Percentiles rank a stretch among this genome's conserved stretches.
phyloP scores from a whole-genome alignment of 2,888 invertebrate species.

The Dinocampus coccinellae region DNA sequence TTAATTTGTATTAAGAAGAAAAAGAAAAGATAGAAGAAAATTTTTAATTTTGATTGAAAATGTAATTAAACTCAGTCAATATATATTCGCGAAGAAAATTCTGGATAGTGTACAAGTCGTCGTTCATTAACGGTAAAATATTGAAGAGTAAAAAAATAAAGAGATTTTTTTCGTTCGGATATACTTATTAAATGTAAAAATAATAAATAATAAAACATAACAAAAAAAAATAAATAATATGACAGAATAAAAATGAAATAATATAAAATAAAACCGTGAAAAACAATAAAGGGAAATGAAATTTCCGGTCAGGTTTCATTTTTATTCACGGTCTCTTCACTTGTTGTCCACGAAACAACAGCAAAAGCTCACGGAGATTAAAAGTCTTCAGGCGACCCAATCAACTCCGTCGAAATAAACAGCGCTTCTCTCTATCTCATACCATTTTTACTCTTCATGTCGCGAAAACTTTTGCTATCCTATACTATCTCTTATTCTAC shows the following conservation, averaged over 20 bases:
- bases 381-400: conserved; percentile 30
- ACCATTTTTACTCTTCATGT: background rate
- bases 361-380: conserved; percentile 16
- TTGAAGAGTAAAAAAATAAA: background rate
- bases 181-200: background rate
- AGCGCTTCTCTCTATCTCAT: background rate
- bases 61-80: background rate
- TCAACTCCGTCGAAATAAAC: conserved; percentile 27
- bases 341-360: background rate
- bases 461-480: conserved; percentile 8
- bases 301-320: conserved; percentile 25
- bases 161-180: background rate
- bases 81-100: background rate
- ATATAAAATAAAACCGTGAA: background rate
- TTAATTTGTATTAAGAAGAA: background rate
- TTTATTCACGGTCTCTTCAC: conserved; percentile 2
- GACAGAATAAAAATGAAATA: background rate
- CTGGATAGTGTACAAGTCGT: background rate
- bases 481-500: background rate
- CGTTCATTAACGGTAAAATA: background rate
- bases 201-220: background rate
- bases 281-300: conserved; percentile 24
- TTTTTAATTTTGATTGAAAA: background rate
- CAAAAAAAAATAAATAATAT: too few species aligned
- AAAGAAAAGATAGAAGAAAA: too few species aligned